Evolutionary conservation across 1,140 invertebrate species (phyloP).

Genomic region (Episyrphus balteatus): DNA sequence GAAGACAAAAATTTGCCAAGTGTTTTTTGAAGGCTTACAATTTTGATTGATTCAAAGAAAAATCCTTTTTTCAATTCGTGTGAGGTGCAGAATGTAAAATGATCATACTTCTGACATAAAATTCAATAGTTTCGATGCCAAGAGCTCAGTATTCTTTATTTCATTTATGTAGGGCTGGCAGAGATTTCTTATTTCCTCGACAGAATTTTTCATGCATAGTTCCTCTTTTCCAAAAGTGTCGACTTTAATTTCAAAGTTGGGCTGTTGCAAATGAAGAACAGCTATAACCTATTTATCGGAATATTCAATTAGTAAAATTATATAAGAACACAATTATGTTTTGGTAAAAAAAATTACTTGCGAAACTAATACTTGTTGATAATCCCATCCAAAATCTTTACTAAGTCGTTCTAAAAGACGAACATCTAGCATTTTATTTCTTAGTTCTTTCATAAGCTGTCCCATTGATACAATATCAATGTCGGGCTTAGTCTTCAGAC

Average conservation of each 20-base stretch:
- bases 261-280: conserved; percentile 22
- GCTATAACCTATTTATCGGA: conserved; percentile 11
- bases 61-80: too few relatives aligned
- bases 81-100: too few relatives aligned
- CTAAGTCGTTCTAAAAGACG: conserved; percentile 26
- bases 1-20: too few relatives aligned
- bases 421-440: conserved; percentile 26
- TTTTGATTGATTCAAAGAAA: too few relatives aligned
- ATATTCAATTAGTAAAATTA: background rate
- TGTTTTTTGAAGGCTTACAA: background rate
- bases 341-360: conserved; percentile 12
- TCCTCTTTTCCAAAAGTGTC: conserved; percentile 31
- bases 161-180: conserved; percentile 29
- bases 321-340: too few relatives aligned
- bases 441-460: conserved; percentile 26
- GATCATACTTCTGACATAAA: conserved; percentile 23
- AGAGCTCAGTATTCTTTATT: conserved; percentile 24
- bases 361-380: conserved; percentile 26
- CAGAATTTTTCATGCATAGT: conserved; percentile 23
- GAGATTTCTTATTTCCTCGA: conserved; percentile 20
- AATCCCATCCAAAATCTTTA: conserved; percentile 28
- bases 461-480: conserved; percentile 27
- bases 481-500: conserved; percentile 24
- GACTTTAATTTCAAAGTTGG: conserved; percentile 25
- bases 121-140: conserved; percentile 20